phyloP scores from a whole-genome alignment of 2,113 vertebrate genomes.

The Carlito syrichta region DNA sequence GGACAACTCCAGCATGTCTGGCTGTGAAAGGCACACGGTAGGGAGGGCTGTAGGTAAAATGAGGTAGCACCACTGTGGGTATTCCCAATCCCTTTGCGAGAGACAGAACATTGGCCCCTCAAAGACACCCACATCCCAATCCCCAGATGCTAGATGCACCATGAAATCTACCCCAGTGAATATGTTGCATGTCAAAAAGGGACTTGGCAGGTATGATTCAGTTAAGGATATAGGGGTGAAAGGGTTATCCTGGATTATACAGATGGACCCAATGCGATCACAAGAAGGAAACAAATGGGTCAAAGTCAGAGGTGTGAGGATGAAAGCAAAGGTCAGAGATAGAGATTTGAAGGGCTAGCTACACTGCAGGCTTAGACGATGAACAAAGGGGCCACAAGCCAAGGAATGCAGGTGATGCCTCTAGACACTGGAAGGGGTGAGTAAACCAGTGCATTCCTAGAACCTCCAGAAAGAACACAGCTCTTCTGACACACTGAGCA shows the following conservation, averaged over 20 bases:
- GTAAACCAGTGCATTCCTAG: not conserved
- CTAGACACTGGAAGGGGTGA: not conserved
- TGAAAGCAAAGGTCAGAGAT: not conserved
- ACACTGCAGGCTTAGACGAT: not conserved
- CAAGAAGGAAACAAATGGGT: not conserved
- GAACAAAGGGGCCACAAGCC: not conserved
- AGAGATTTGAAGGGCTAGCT: not conserved
- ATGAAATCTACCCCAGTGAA: no score
- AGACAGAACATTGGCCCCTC: not conserved
- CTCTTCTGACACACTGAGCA: not conserved
- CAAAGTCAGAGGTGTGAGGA: not conserved
- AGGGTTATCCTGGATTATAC: not conserved
- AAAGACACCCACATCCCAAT: not conserved
- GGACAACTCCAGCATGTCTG: not conserved
- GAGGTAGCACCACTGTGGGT: not conserved
- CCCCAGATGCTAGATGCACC: no score
- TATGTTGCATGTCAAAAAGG: accelerated
- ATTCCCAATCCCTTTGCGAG: not conserved
- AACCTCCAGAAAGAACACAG: not conserved
- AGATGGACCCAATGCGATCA: not conserved
- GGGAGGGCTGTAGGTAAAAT: not conserved
- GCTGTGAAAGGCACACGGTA: no score
- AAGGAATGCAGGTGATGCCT: accelerated
- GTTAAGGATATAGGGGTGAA: not conserved
- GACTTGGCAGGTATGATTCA: no score